phyloP scores from a whole-genome alignment of 1,140 invertebrate species.

The Conus betulinus region DNA sequence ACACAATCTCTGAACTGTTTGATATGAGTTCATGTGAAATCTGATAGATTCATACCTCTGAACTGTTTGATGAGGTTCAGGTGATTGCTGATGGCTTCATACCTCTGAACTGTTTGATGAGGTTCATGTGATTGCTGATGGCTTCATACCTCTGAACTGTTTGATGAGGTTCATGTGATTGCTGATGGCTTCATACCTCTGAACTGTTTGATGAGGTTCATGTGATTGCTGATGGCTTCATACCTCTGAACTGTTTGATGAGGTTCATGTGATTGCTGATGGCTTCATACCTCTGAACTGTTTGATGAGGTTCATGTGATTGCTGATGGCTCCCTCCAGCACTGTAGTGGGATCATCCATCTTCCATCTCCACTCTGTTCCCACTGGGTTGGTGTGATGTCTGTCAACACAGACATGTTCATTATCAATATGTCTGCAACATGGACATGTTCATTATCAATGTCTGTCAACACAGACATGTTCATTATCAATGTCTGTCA shows the following conservation, averaged over 20 bases:
- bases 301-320: constrained; percentile 81
- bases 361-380: constrained; percentile 84
- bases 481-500: too few species aligned
- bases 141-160: constrained; percentile 78
- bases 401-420: constrained; percentile 51
- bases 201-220: constrained; percentile 81
- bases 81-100: constrained; percentile 79
- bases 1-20: constrained; percentile 78
- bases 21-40: constrained; percentile 79
- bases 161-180: constrained; percentile 81
- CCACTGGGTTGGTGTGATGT: constrained; percentile 83
- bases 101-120: constrained; percentile 83
- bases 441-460: not conserved
- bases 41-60: constrained; percentile 78
- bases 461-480: constrained; percentile 71
- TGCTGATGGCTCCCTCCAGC: constrained; percentile 78
- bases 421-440: too few species aligned
- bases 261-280: constrained; percentile 79
- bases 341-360: constrained; percentile 80
- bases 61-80: constrained; percentile 81
- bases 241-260: constrained; percentile 81
- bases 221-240: constrained; percentile 79
- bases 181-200: constrained; percentile 78
- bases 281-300: constrained; percentile 79
- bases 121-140: constrained; percentile 79